These are phyloP conservation scores for Diplodus sargus DNA, from an alignment of 2,797 vertebrate species.

Conservation along the genomic window DNA sequence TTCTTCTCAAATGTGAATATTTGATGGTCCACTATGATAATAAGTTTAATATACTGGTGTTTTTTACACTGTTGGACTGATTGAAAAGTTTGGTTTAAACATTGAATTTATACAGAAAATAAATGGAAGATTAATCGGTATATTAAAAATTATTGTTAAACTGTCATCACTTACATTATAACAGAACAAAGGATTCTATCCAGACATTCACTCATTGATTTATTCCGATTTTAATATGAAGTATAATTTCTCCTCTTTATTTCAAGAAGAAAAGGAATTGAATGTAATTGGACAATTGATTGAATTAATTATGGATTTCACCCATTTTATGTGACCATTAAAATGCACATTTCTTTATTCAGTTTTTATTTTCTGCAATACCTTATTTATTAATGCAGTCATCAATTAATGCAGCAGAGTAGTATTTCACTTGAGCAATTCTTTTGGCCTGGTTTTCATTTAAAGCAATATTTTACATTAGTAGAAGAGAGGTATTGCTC, in stretches of 20 bases:
- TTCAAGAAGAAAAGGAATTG: background rate
- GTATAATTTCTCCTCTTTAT: background rate
- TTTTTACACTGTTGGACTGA: background rate
- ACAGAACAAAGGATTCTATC: background rate
- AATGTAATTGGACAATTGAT: background rate
- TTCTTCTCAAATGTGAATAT: background rate
- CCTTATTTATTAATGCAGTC: constrained; percentile 26
- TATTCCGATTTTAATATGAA: background rate
- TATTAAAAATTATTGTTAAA: background rate
- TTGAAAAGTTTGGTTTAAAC: too few relatives aligned
- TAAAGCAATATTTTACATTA: constrained; percentile 33
- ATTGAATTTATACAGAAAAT: background rate
- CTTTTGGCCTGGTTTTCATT: constrained; percentile 37
- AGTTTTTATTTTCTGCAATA: constrained; percentile 23
- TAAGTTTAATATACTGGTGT: background rate
- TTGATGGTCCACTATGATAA: background rate
- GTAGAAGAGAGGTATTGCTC: constrained; percentile 7
- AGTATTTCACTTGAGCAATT: constrained; percentile 37
- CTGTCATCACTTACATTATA: background rate
- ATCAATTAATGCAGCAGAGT: constrained; percentile 5
- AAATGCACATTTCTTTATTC: background rate
- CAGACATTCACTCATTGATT: background rate
- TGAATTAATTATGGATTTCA: constrained; percentile 24
- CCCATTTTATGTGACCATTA: constrained; percentile 10
- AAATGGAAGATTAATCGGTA: background rate